A percentile compares a stretch with the other conserved stretches of the same genome.
These are phyloP conservation scores for Chromis chromis DNA, from an alignment of 2,797 vertebrate genomes.

Conservation along the genomic window DNA sequence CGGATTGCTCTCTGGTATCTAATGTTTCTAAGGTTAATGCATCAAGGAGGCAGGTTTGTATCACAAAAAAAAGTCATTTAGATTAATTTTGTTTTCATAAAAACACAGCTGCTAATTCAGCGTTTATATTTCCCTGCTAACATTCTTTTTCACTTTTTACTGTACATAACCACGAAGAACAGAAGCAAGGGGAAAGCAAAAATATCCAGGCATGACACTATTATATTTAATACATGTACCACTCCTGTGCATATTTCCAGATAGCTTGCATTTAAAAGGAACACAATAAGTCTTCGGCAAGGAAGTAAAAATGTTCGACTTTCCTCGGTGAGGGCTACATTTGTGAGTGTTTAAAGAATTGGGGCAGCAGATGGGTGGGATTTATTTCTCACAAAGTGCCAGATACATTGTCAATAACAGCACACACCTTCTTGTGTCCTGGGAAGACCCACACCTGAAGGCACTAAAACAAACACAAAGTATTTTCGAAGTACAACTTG, in stretches of 20 bases:
- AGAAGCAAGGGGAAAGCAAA: background rate
- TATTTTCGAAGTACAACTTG: background rate
- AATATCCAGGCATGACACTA: background rate
- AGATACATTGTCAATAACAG: slow-evolving; percentile 16
- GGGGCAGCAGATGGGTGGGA: slow-evolving; percentile 1
- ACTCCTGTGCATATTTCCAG: slow-evolving; percentile 6
- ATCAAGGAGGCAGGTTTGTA: background rate
- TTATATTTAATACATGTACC: background rate
- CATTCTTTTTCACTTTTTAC: background rate
- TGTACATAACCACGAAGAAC: background rate
- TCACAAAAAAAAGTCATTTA: background rate
- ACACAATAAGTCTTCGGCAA: background rate
- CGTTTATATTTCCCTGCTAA: background rate
- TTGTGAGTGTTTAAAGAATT: slow-evolving; percentile 23
- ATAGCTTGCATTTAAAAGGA: slow-evolving; percentile 4
- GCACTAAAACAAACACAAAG: background rate
- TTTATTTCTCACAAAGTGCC: slow-evolving; percentile 23
- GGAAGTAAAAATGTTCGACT: background rate
- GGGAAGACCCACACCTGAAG: slow-evolving; percentile 2
- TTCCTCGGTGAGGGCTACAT: slow-evolving; percentile 10
- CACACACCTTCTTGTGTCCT: slow-evolving; percentile 4
- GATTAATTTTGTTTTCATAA: background rate
- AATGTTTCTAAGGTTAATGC: background rate
- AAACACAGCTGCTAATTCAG: background rate
- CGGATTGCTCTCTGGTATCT: slow-evolving; percentile 11